These are phyloP conservation scores for Eptatretus atami DNA, from an alignment of 2,797 vertebrate species.

Conservation along the genomic window DNA sequence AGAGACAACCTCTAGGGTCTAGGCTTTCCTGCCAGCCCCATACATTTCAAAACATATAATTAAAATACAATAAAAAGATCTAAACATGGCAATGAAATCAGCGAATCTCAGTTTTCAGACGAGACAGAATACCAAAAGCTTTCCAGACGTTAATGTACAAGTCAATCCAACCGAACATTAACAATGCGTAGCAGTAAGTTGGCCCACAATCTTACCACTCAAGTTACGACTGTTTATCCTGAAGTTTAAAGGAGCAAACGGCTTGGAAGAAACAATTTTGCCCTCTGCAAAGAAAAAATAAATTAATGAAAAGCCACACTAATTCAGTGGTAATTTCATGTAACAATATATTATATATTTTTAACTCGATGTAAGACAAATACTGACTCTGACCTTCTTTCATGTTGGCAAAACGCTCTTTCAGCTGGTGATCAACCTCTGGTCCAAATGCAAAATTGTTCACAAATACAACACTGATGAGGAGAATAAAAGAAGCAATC, in stretches of 20 bases:
- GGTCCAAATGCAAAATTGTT: slow-evolving; percentile 99
- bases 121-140: too few species aligned
- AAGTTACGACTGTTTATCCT: slow-evolving; percentile 99
- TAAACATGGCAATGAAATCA: background rate
- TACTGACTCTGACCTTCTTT: slow-evolving; percentile 47
- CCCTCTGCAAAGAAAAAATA: slow-evolving; percentile 24
- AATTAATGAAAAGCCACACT: too few species aligned
- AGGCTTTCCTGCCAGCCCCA: too few species aligned
- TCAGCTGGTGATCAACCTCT: slow-evolving; percentile 99
- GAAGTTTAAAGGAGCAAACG: slow-evolving; percentile 96
- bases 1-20: too few species aligned
- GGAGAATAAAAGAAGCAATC: background rate
- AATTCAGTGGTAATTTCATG: too few species aligned
- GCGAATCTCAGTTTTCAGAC: too few species aligned
- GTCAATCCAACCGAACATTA: background rate
- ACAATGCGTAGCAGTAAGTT: background rate
- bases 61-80: background rate
- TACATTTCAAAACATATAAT: background rate
- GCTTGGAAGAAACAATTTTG: slow-evolving; percentile 97
- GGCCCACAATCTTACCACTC: slow-evolving; percentile 37
- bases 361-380: too few species aligned
- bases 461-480: slow-evolving; percentile 97
- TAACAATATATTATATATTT: too few species aligned
- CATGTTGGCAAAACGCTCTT: slow-evolving; percentile 98
- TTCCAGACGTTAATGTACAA: too few species aligned